Evolutionary conservation across 2,888 invertebrate genomes (phyloP).

Genomic region (Ctenicera cuprea): DNA sequence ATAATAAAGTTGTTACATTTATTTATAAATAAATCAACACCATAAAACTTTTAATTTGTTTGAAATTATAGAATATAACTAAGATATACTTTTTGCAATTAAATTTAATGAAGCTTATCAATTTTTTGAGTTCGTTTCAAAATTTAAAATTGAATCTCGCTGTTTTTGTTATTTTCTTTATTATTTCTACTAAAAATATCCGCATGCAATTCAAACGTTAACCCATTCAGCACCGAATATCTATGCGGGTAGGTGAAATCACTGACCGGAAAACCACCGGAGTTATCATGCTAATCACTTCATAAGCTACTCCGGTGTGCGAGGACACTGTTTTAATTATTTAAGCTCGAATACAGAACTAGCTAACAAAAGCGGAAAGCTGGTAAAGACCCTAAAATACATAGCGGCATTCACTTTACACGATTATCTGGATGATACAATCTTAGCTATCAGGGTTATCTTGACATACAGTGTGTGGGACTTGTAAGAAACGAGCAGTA

Average conservation of each 20-base stretch:
- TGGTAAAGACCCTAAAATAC: slow-evolving; percentile 6
- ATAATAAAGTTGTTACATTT: too few relatives aligned
- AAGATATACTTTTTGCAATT: too few relatives aligned
- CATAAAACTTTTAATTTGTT: too few relatives aligned
- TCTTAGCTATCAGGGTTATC: slow-evolving; percentile 42
- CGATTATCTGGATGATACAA: slow-evolving; percentile 31
- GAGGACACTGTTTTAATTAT: slow-evolving; percentile 15
- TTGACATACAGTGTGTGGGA: slow-evolving; percentile 25
- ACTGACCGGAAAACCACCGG: background rate
- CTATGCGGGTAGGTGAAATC: background rate
- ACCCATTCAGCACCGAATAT: too few relatives aligned
- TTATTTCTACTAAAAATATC: too few relatives aligned
- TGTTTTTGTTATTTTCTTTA: too few relatives aligned
- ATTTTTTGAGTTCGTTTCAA: too few relatives aligned
- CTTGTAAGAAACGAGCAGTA: slow-evolving; percentile 11
- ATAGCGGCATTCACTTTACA: slow-evolving; percentile 18
- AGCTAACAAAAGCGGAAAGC: slow-evolving; percentile 13
- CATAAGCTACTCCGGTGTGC: background rate
- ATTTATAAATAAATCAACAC: too few relatives aligned
- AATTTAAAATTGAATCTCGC: too few relatives aligned
- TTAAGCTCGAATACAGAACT: background rate
- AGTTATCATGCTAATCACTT: background rate
- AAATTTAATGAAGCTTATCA: too few relatives aligned
- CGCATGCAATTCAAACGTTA: too few relatives aligned
- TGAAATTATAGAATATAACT: too few relatives aligned